These are phyloP conservation scores for Diglossa cyanea DNA, from an alignment of 2,797 vertebrate species.

Conservation along the genomic window DNA sequence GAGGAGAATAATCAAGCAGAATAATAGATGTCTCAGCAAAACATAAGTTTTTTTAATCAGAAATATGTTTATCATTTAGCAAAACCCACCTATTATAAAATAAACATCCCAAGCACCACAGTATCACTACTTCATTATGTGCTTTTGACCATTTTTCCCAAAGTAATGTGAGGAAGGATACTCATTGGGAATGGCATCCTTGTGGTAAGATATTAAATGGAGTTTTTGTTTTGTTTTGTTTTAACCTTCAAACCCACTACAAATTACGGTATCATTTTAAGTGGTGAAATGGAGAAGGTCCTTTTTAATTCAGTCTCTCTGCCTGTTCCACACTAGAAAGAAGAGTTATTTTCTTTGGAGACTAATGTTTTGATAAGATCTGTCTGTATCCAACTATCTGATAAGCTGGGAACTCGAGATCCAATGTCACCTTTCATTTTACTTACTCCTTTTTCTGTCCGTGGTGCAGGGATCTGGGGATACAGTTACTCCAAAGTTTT, in stretches of 20 bases:
- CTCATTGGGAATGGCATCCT: neutral
- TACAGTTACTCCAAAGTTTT: neutral
- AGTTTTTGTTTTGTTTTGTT: neutral
- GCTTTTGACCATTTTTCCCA: neutral
- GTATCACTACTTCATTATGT: neutral
- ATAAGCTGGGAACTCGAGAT: neutral
- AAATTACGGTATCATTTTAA: neutral
- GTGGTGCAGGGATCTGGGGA: neutral
- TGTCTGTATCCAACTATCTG: neutral
- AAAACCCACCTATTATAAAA: neutral
- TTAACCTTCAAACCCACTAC: neutral
- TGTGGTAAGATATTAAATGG: neutral
- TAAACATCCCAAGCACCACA: neutral
- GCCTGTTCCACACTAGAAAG: neutral
- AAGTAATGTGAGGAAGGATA: neutral
- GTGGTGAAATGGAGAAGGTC: neutral
- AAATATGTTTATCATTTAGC: neutral
- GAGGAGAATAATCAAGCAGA: neutral
- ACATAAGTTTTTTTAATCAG: neutral
- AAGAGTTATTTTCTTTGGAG: neutral
- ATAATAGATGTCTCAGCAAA: neutral
- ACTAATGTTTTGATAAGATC: neutral
- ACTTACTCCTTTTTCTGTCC: neutral
- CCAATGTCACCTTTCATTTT: conserved; percentile 8
- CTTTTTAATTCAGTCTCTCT: conserved; percentile 4